Conservation (phyloP, 2,888 invertebrate genomes). For the Tryphoninae sp. region DNA sequence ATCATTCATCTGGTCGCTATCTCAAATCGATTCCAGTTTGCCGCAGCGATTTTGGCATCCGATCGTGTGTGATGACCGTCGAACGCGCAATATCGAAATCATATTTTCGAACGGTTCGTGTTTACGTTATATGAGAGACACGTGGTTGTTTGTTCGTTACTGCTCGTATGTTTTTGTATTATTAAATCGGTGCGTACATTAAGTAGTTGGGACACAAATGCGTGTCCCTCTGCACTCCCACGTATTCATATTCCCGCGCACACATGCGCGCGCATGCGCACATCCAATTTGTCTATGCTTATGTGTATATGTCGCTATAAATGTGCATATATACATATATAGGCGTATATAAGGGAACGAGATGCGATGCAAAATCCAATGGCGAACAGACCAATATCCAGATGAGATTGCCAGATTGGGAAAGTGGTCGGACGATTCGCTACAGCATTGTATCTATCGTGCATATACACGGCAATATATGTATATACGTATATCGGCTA, state of each 20-base stretch:
- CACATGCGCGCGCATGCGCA: neutral
- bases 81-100: conserved; percentile 32
- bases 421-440: conserved; percentile 45
- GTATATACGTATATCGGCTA: neutral
- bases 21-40: conserved; percentile 63
- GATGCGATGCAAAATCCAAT: conserved; percentile 37
- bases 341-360: neutral
- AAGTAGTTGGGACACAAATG: neutral
- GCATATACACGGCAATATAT: neutral
- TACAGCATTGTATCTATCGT: conserved; percentile 8
- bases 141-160: conserved; percentile 18
- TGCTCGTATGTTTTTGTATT: conserved; percentile 17
- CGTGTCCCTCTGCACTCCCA: neutral
- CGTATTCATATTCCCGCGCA: neutral
- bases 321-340: conserved; percentile 14
- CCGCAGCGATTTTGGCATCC: conserved; percentile 57
- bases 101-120: conserved; percentile 18
- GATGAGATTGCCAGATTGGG: conserved; percentile 55
- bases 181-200: neutral
- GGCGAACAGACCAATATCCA: conserved; percentile 46
- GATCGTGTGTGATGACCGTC: conserved; percentile 52
- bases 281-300: neutral
- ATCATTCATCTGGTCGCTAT: conserved; percentile 40
- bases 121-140: neutral
- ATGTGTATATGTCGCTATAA: neutral